Evolutionary conservation across 2,888 invertebrate genomes (phyloP), one percentile per base, ranked within the genome.

Genomic region (Halictus quadricinctus): DNA sequence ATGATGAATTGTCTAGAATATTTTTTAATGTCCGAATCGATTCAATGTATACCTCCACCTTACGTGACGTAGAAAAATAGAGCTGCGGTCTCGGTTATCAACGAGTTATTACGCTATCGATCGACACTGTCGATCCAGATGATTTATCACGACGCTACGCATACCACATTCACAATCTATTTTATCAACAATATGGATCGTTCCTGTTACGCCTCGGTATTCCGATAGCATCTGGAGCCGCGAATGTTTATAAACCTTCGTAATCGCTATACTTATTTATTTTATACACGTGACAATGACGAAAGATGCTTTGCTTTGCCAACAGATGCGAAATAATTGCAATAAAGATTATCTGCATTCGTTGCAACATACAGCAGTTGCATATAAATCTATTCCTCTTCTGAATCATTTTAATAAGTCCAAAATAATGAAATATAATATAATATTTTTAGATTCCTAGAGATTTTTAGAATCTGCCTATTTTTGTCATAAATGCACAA

Each of bases 51-150:
- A 41, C 18, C 66, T 4, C 10, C 18, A 8, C 36, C 8, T 69
- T 69, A 8, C 36, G 29, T 10, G 66, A 36, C 29, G 66, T 36
- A 36, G 66, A 69, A 69, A 69, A 69, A 21, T 72, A 18, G 79
- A 48, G 25, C 50, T 15, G 48, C 21, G 12, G 29, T 46, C 72
- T 64, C n/a, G 21, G 25, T 12, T 54, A 41, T 46, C 64, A 58
- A 81, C 66, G 66, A 83, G 66, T 76, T 76, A 41, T 15, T 36
- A 21, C 43, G 36, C n/a, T 80, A 80, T 80, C 60, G 83, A 64
- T 76, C 15, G 7, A 41, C 7, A 0, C 43, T 21, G 18, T 46
- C 70, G 29, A 73, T 81, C 48, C 21, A 29, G 64, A 66, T 21
- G 50, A 81, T 77, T 73, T 46, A 36, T 72, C 25, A 41, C 46